Evolutionary conservation across 2,113 vertebrate genomes (phyloP), one percentile per base, ranked within the genome.

Genomic region (Silurus meridionalis): DNA sequence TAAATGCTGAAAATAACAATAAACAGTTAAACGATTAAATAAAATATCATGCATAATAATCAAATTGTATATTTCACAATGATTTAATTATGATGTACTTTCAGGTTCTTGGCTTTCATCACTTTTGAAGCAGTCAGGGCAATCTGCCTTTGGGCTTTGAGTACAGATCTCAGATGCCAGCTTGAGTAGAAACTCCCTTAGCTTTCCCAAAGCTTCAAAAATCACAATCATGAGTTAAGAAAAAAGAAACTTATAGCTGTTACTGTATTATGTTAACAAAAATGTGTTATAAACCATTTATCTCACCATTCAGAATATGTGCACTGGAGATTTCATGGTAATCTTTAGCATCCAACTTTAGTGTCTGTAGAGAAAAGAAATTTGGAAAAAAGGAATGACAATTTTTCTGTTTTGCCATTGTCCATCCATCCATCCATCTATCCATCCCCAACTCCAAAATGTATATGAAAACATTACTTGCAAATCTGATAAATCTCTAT

Each of bases 201-300:
- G 50, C 8, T 67, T 83, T 67, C 61, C 79, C 60, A 87, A 83
- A 87, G 69, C 85, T 87, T 77, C 19, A 82, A 61, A 46, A 10
- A 81, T 1, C 23, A 85, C 25, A 79, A 48, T 10, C 13, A 85
- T 55, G 2, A 17, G 50, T 10, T 23, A 9, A 85, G 14, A 74
- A 84, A 78, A 57, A 25, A 13, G 11, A 79, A 57, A 66, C 6
- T 8, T 2, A 75, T 25, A 64, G 57, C 11, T 25, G 37, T 80
- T 8, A 57, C 0, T 15, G 9, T 37, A 57, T 67, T 11, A 4
- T 7, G 5, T 75, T 4, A 75, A 21, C 37, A 72, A 72, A 69
- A 48, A 48, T 72, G 19, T 52, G 17, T 57, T 58, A 28, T 17
- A 48, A 28, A 61, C 37, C 52, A 2, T 66, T 77, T 64, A 37